Evolutionary conservation across 2,888 invertebrate species (phyloP), one percentile per base, ranked within the genome.

Genomic region (Drosophila gaucha): DNA sequence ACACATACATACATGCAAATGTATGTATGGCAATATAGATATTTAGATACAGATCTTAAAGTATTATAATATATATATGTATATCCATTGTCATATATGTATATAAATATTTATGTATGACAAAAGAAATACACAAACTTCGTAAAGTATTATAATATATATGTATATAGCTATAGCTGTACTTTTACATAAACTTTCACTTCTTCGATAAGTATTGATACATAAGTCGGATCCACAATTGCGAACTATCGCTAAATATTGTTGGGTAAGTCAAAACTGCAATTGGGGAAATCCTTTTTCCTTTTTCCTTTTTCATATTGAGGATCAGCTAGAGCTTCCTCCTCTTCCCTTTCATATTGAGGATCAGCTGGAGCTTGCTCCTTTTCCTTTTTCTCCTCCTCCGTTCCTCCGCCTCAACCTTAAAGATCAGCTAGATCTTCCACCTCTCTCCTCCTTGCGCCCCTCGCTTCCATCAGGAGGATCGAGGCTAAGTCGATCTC

Each of bases 401-500:
- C 4, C 14, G 4, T n/a, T n/a, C n/a, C n/a, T n/a, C n/a, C n/a
- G n/a, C n/a, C n/a, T n/a, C n/a, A n/a, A n/a, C n/a, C n/a, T 22
- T 2, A 6, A 38, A 36, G 36, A 18, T 18, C 6, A 3, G 18
- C 36, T 22, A 3, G n/a, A n/a, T n/a, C 5, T 5, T 22, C 3
- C 22, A 3, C 22, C 22, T 22, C 3, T 5, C 20, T 1, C 4
- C 14, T 2, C 9, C 14, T 24, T 4, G 8, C 2, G 4, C 4
- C 24, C 9, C 14, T 18, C 16, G 4, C 8, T 12, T 0, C 3
- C 18, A 12, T 8, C 8, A 10, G 3, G 22, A 26, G 10, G 3
- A 20, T 14, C 39, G 2, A n/a, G 8, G 14, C 2, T 24, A 14
- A 1, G 10, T 24, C 9, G 14, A 6, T 0, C 0, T 77, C 83